Base-by-base conservation (phyloP, 2,797 vertebrate genomes). In the Rhabdophis nuchalis region DNA sequence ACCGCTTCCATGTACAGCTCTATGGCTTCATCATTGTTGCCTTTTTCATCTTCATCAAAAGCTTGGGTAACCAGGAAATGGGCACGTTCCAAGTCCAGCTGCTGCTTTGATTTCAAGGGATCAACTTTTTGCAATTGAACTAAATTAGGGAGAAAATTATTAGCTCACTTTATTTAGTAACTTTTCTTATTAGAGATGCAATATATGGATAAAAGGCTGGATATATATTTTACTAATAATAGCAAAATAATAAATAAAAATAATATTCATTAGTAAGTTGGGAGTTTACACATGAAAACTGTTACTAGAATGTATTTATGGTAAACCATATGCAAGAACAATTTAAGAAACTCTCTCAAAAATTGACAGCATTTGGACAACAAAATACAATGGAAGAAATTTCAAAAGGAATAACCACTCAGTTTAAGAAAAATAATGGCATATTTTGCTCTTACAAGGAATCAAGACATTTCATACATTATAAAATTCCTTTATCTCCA, bases 41-140 rank as follows among this genome's bases (percentile, higher is more conserved):
- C 98, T 96, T 99, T 99, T 94, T 99, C 99, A 82, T 99, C 99
- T 96, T 99, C 99, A 87, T 99, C 98, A 94, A 99, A 99, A 61
- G 99, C 99, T 97, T 99, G 99, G 0, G 98, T 99, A 93, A 99
- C 99, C 88, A 99, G 98, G 96, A 99, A 99, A 97, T 98, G 98
- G 29, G 99, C 99, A 0, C 99, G 98, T 94, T 99, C 99, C 94
- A 99, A 97, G 95, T 99, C 99, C 97, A 99, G 94, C 93, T 99
- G 99, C 91, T 99, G 98, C 89, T 99, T 98, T 86, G 98, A 98
- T 96, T 99, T 99, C 96, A 99, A 97, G 4, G 99, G 99, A 94
- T 98, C 99, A 46, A 93, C 98, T 93, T 97, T 98, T 97, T 99
- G 99, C 4, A 97, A 98, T 85, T 99, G 98, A 96, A 98, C 99